Conservation (phyloP, 2,797 vertebrate species). For the Silurus aristotelis region DNA sequence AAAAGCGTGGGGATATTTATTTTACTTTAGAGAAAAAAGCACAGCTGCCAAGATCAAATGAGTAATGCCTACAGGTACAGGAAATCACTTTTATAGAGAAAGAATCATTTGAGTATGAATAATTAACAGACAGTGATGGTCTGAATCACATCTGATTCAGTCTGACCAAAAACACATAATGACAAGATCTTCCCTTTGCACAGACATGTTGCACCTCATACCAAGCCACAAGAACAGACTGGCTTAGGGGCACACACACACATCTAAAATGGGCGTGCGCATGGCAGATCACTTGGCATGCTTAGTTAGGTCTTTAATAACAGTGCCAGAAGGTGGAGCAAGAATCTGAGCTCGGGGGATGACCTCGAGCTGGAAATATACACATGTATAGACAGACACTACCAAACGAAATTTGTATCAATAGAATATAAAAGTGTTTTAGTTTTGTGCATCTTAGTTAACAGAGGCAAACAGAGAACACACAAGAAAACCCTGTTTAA, state of each 20-base stretch:
- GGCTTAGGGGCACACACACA: slow-evolving; percentile 13
- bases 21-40: not conserved
- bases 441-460: not conserved
- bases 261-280: slow-evolving; percentile 25
- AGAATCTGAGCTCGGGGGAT: slow-evolving; percentile 17
- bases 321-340: slow-evolving; percentile 7
- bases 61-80: not conserved
- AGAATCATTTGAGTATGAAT: not conserved
- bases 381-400: slow-evolving; percentile 27
- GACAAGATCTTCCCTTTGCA: slow-evolving; percentile 23
- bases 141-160: not conserved
- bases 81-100: not conserved
- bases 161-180: slow-evolving; percentile 14
- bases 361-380: slow-evolving; percentile 22
- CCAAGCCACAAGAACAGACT: slow-evolving; percentile 26
- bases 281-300: slow-evolving; percentile 34
- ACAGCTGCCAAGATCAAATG: not conserved
- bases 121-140: not conserved
- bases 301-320: not conserved
- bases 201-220: slow-evolving; percentile 29
- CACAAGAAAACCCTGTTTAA: not conserved
- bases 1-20: not conserved
- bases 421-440: not conserved
- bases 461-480: not conserved
- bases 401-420: not conserved